Conservation (phyloP, 2,888 invertebrate species). For the Spisula solida region DNA sequence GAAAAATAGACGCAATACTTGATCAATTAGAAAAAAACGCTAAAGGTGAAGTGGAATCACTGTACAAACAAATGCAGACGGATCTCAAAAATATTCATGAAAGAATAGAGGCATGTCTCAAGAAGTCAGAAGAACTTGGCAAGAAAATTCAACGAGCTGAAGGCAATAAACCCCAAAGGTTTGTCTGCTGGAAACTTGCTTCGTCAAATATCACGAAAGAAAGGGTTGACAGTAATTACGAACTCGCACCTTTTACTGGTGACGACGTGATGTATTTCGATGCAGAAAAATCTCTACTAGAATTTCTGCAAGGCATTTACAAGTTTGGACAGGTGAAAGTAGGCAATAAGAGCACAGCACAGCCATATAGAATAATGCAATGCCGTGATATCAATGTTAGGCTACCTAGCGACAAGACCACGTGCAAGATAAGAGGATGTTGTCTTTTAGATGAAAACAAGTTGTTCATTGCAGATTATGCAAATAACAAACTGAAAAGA, state of each 20-base stretch:
- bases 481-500: background rate
- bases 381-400: background rate
- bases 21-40: background rate
- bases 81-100: background rate
- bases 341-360: background rate
- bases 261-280: background rate
- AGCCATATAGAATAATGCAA: background rate
- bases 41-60: background rate
- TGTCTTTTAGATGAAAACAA: conserved; percentile 4
- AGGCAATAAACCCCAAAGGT: background rate
- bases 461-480: background rate
- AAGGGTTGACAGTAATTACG: background rate
- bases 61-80: background rate
- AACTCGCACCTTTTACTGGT: no score
- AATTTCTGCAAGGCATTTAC: background rate
- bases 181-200: background rate
- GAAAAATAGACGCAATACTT: background rate
- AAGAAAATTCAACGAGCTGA: background rate
- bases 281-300: background rate
- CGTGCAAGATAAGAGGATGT: background rate
- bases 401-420: background rate
- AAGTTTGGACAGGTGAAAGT: background rate
- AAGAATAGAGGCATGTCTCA: background rate
- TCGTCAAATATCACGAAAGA: background rate
- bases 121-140: background rate